Conservation (phyloP, 1,140 invertebrate genomes). For the Drosophila bifasciata region DNA sequence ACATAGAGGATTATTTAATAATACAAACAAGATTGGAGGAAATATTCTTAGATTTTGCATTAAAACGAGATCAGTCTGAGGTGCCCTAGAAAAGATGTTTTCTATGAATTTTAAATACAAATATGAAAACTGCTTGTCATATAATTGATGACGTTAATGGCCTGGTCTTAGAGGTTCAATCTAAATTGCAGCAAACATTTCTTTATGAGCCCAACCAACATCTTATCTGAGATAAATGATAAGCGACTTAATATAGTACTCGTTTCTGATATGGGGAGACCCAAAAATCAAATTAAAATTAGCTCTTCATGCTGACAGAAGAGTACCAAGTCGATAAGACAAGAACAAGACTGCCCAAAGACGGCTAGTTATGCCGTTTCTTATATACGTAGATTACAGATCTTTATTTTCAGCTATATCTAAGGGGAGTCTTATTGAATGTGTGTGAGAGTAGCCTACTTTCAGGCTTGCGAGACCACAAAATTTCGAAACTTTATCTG, state of each 20-base stretch:
- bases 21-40: constrained; percentile 93
- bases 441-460: constrained; percentile 20
- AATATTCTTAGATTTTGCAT: constrained; percentile 86
- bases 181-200: constrained; percentile 28
- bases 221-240: constrained; percentile 27
- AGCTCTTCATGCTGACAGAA: constrained; percentile 29
- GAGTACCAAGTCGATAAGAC: constrained; percentile 21
- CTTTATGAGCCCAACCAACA: not conserved
- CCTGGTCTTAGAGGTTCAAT: not conserved
- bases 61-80: not conserved
- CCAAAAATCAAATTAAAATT: constrained; percentile 11
- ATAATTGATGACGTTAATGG: too few relatives aligned
- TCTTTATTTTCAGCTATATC: constrained; percentile 35
- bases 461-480: constrained; percentile 33
- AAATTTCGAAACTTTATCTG: constrained; percentile 67
- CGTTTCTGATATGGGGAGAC: constrained; percentile 15
- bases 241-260: constrained; percentile 24
- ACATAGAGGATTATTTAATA: constrained; percentile 92
- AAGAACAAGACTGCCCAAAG: not conserved
- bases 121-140: too few relatives aligned
- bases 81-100: too few relatives aligned
- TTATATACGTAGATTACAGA: constrained; percentile 7
- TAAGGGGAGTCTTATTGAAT: constrained; percentile 34
- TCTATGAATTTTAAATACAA: too few relatives aligned
- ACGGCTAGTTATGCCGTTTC: too few relatives aligned